These are phyloP conservation scores for Lethocerus indicus DNA, from an alignment of 1,140 invertebrate species.

Conservation along the genomic window DNA sequence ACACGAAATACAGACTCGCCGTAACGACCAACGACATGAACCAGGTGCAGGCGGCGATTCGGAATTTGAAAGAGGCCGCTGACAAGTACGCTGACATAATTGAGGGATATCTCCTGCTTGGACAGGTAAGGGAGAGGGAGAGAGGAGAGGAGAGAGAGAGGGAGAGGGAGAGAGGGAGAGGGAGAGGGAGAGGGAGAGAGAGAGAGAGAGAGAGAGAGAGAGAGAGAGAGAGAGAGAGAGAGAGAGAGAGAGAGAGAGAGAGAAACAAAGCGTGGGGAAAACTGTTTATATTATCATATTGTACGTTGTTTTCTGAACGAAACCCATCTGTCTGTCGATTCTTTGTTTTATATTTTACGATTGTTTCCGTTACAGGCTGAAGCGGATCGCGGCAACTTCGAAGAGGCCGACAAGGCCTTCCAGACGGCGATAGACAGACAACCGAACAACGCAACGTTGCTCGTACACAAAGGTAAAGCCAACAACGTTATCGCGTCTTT, in stretches of 20 bases:
- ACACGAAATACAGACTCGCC: conserved; percentile 59
- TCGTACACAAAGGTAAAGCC: conserved; percentile 75
- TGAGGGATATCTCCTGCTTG: conserved; percentile 70
- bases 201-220: conserved; percentile 12
- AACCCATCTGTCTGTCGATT: no score
- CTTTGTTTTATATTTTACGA: no score
- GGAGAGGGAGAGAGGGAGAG: conserved; percentile 19
- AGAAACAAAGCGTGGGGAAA: conserved; percentile 3
- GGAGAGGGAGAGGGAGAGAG: conserved; percentile 20
- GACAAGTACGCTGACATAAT: conserved; percentile 65
- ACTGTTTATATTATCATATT: conserved; percentile 13
- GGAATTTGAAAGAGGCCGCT: conserved; percentile 54
- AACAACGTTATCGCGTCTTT: no score
- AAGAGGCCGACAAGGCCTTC: conserved; percentile 65
- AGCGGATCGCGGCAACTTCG: conserved; percentile 63
- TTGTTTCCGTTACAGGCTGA: conserved; percentile 48
- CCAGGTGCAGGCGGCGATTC: conserved; percentile 30
- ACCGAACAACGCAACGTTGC: conserved; percentile 66
- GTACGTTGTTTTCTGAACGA: conserved; percentile 11
- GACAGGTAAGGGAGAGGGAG: conserved; percentile 38
- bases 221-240: conserved; percentile 9
- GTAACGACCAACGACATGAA: conserved; percentile 28
- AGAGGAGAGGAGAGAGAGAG: conserved; percentile 17
- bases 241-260: conserved; percentile 5
- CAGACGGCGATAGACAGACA: conserved; percentile 64